phyloP scores from a whole-genome alignment of 2,888 invertebrate genomes.

The Xestia xanthographa region DNA sequence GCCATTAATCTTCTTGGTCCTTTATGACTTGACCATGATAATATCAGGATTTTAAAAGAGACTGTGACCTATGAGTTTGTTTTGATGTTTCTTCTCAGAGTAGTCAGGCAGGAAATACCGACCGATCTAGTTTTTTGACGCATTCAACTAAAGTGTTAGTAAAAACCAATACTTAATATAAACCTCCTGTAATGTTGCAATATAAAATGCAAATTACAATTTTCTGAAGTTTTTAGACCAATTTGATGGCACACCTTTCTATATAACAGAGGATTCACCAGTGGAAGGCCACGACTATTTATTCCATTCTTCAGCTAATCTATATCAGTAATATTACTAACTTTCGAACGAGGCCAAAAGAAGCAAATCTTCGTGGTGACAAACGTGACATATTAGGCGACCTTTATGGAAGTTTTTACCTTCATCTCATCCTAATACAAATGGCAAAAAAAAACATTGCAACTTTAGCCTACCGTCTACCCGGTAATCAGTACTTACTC shows the following conservation, averaged over 20 bases:
- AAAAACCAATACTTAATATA: neutral
- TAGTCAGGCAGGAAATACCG: neutral
- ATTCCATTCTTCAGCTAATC: neutral
- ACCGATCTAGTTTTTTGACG: neutral
- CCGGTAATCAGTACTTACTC: neutral
- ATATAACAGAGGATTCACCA: neutral
- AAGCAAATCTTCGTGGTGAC: neutral
- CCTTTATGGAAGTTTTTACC: neutral
- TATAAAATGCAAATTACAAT: neutral
- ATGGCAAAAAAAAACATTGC: conserved; percentile 14
- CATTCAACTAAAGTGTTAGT: neutral
- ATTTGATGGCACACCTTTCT: neutral
- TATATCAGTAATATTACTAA: neutral
- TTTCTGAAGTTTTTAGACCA: neutral
- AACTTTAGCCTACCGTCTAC: neutral
- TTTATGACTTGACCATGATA: neutral
- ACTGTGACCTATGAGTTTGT: neutral
- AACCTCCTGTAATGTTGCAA: neutral
- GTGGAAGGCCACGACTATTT: neutral
- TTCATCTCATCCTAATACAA: neutral
- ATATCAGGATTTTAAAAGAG: neutral
- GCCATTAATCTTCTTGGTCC: neutral
- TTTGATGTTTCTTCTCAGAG: neutral
- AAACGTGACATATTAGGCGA: neutral
- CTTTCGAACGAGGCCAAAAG: too few relatives aligned